Percentiles rank a stretch among this genome's conserved stretches.
These are phyloP conservation scores for Cardiocondyla obscurior DNA, from an alignment of 1,140 invertebrate genomes.

Conservation along the genomic window DNA sequence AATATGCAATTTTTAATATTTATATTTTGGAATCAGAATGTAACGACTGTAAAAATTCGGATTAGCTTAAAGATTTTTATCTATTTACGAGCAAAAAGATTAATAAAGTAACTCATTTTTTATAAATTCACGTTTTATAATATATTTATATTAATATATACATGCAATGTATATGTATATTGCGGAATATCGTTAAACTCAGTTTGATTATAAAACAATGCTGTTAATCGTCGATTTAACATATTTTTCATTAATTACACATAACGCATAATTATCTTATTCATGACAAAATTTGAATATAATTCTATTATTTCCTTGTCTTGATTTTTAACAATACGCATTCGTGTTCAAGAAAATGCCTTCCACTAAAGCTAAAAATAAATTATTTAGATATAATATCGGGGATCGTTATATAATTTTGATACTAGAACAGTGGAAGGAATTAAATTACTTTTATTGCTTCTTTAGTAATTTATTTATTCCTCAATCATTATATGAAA, in stretches of 20 bases:
- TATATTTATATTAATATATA: no score
- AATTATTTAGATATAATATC: neutral
- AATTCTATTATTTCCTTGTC: neutral
- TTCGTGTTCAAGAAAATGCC: neutral
- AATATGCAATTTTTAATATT: neutral
- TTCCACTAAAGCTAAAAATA: neutral
- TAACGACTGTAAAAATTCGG: neutral
- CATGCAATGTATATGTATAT: neutral
- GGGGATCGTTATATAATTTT: neutral
- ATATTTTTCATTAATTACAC: neutral
- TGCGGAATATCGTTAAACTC: neutral
- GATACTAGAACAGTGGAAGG: no score
- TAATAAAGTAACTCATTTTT: slow-evolving; percentile 1
- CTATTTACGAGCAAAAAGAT: neutral
- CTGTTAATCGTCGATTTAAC: neutral
- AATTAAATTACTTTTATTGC: no score
- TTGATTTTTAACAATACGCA: neutral
- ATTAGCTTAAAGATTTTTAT: neutral
- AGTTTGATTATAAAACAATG: neutral
- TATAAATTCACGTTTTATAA: no score
- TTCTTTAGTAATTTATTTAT: no score
- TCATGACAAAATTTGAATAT: neutral
- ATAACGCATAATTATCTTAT: neutral
- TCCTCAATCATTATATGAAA: no score
- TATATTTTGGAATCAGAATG: neutral